Base-by-base conservation (phyloP, 2,797 vertebrate genomes). In the Dipus sagitta region DNA sequence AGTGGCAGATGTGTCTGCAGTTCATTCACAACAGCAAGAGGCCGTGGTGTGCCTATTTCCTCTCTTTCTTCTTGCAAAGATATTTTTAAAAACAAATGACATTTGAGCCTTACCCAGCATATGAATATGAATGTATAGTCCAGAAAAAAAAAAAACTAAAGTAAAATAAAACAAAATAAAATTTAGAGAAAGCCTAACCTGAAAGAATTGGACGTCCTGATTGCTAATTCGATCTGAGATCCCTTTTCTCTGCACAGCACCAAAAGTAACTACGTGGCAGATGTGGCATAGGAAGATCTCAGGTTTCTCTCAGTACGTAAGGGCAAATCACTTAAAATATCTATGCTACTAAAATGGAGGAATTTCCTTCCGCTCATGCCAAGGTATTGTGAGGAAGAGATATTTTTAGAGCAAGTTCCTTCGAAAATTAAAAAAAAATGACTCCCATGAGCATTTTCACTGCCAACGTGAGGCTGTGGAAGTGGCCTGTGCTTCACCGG, bases 351-450 rank as follows among this genome's bases (percentile, higher is more conserved):
- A 60, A 96, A 94, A 95, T 93, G 94, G 84, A 88, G 89, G 92
- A 94, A 83, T 92, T 92, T 96, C 95, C 92, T 93, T 94, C 80
- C 79, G 93, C 65, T 92, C 76, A 86, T 93, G 93, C 94, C 94
- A 97, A 96, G 76, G 72, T 91, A 81, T 93, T 80, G 74, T 94
- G 88, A 95, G 67, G 60, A 94, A 90, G 83, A 89, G 93, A 92
- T 97, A 89, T 96, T 96, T 96, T 96, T 95, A 94, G 95, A 91
- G 32, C 72, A 80, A 81, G 42, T 90, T 95, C 89, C 94, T 95
- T 96, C 94, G 92, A 95, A 94, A 96, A 96, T 96, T 97, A 97
- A 96, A 94, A 97, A 96, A 94, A 47, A 95, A 95, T 95, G 95
- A 42, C 90, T 93, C 94, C 90, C 77, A 82, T 70, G 83, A 93